Conservation (phyloP, 1,140 invertebrate genomes). For the Hyles euphorbiae region DNA sequence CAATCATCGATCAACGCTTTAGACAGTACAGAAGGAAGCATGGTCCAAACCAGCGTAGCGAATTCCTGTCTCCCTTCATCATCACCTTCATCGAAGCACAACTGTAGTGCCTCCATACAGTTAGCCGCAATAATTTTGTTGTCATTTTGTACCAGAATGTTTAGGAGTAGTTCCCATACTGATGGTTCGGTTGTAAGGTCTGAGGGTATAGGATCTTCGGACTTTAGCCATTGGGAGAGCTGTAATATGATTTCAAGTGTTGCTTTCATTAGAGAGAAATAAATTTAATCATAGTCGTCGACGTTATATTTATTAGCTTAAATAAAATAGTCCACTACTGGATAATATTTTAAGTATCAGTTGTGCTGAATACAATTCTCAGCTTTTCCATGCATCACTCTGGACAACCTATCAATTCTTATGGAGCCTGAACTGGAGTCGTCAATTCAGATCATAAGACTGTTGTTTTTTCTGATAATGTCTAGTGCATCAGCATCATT, state of each 20-base stretch:
- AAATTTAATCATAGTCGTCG: too few relatives aligned
- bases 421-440: too few relatives aligned
- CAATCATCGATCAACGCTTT: conserved; percentile 44
- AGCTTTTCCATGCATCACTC: too few relatives aligned
- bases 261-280: too few relatives aligned
- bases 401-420: too few relatives aligned
- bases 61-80: conserved; percentile 41
- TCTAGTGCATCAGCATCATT: too few relatives aligned
- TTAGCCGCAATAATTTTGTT: conserved; percentile 35
- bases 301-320: too few relatives aligned
- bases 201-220: conserved; percentile 45
- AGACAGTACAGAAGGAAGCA: conserved; percentile 47
- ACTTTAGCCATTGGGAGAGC: conserved; percentile 59
- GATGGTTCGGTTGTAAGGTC: conserved; percentile 45
- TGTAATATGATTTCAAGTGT: conserved; percentile 17
- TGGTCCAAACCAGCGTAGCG: conserved; percentile 39
- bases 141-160: conserved; percentile 42
- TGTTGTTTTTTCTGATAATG: too few relatives aligned
- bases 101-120: conserved; percentile 42
- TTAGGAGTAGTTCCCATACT: conserved; percentile 53
- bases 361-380: too few relatives aligned
- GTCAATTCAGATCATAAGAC: too few relatives aligned
- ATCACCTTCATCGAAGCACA: conserved; percentile 38
- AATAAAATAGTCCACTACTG: too few relatives aligned
- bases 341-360: too few relatives aligned